These are phyloP conservation scores for Cataglyphis rosenhaueri DNA, from an alignment of 2,888 invertebrate species.

Conservation along the genomic window DNA sequence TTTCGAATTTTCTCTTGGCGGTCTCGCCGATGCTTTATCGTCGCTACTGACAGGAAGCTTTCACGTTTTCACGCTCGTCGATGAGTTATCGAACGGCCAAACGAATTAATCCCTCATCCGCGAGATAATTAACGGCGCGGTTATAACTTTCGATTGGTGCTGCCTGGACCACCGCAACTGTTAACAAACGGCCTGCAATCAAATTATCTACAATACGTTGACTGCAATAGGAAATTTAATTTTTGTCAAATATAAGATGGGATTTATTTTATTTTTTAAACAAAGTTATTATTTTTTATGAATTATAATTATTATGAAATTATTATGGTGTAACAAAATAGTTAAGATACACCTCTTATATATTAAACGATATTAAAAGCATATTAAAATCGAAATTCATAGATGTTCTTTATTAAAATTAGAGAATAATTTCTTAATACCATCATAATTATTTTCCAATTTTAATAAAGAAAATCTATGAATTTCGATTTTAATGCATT, in stretches of 20 bases:
- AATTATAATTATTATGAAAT: not conserved
- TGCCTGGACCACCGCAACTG: not conserved
- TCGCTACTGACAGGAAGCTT: constrained; percentile 55
- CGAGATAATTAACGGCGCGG: constrained; percentile 37
- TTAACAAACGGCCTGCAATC: not conserved
- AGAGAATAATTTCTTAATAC: not conserved
- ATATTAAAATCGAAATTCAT: not conserved
- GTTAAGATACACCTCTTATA: not conserved
- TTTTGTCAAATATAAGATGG: not conserved
- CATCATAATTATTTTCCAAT: not conserved
- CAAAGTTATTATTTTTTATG: not conserved
- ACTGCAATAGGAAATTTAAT: not conserved
- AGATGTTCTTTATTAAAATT: not conserved
- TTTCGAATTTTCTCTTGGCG: constrained; percentile 74
- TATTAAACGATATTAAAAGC: not conserved
- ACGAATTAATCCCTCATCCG: constrained; percentile 32
- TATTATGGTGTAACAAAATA: not conserved
- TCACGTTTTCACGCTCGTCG: constrained; percentile 60
- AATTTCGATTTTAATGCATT: not conserved
- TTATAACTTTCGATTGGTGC: constrained; percentile 43
- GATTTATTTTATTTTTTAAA: not conserved
- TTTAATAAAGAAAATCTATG: not conserved
- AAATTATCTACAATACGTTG: constrained; percentile 1
- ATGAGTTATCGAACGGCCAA: constrained; percentile 40
- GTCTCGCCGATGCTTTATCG: constrained; percentile 52